Evolutionary conservation across 2,113 vertebrate species (phyloP), one percentile per base, ranked within the genome.

Genomic region (Engraulis encrasicolus): DNA sequence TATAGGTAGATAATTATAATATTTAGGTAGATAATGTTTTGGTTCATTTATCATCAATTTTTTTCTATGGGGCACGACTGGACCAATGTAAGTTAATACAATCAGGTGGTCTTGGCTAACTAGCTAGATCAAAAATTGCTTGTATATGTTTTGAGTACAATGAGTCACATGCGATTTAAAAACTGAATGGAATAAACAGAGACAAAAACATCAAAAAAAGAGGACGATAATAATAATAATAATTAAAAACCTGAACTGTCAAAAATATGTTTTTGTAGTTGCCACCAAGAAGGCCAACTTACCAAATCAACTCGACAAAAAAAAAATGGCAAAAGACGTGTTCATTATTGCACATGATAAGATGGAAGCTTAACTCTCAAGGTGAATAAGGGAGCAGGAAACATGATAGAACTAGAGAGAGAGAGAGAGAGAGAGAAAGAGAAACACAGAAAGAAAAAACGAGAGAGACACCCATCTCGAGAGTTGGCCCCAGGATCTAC

Each of bases 271-370:
- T 86, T 78, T 82, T 81, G 54, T 74, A 88, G 87, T 83, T 85
- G 87, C 83, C 23, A 84, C 85, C 1, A n/a, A 82, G 31, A 83
- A 87, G 45, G 36, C 83, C 82, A 80, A 81, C 82, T 58, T 89
- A 85, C 78, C 84, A 12, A 85, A 82, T 71, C 86, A 23, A 23
- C 23, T 87, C 17, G 77, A 91, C 93, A 90, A 92, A 81, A 91
- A 92, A 90, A 89, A 93, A 93, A 92, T 61, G 89, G 87, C 89
- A 89, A 91, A 92, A 34, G 18, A 74, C 40, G 90, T 89, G 89
- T 74, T 90, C 86, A 87, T 95, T 94, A 95, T 95, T 95, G 94
- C 93, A 95, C 95, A 93, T 91, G 89, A 93, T 90, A 91, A 91
- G 88, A 74, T 91, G 89, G 93, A 92, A 91, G 90, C 92, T 92